Conservation (phyloP, 1,140 invertebrate genomes). For the Colletes gigas region DNA sequence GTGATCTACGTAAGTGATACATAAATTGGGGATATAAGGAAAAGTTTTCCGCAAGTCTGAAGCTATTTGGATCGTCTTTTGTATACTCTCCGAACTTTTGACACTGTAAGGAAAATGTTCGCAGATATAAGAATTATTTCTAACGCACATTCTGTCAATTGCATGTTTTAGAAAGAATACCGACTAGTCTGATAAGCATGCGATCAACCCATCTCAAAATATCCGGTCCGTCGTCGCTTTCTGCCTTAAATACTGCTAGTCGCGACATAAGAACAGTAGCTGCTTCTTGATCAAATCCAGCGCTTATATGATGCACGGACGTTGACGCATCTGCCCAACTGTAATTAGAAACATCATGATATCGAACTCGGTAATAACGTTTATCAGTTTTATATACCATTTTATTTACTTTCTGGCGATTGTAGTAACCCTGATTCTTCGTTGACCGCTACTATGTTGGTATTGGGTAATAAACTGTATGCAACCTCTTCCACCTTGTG, state of each 20-base stretch:
- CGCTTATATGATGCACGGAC: slow-evolving; percentile 91
- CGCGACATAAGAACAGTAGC: slow-evolving; percentile 98
- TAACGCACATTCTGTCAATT: neutral
- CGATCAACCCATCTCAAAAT: slow-evolving; percentile 99
- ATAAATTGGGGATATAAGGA: slow-evolving; percentile 99
- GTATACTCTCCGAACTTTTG: slow-evolving; percentile 99
- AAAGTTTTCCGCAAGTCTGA: slow-evolving; percentile 97
- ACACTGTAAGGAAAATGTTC: slow-evolving; percentile 86
- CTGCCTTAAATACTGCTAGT: slow-evolving; percentile 97
- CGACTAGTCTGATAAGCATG: slow-evolving; percentile 97
- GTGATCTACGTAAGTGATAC: slow-evolving; percentile 98
- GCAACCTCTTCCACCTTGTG: slow-evolving; percentile 96
- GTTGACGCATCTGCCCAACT: slow-evolving; percentile 92
- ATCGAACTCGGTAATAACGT: neutral
- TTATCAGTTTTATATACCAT: neutral
- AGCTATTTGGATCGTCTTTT: slow-evolving; percentile 98
- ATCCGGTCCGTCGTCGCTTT: slow-evolving; percentile 97
- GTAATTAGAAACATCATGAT: slow-evolving; percentile 48
- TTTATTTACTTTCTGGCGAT: slow-evolving; percentile 93
- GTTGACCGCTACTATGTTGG: slow-evolving; percentile 98
- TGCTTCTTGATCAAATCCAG: slow-evolving; percentile 98
- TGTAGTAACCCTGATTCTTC: slow-evolving; percentile 97
- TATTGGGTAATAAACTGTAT: slow-evolving; percentile 99
- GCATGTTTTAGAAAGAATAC: slow-evolving; percentile 51
- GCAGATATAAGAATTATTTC: neutral